These are phyloP conservation scores for Melanargia galathea DNA, from an alignment of 2,888 invertebrate genomes.

Conservation along the genomic window DNA sequence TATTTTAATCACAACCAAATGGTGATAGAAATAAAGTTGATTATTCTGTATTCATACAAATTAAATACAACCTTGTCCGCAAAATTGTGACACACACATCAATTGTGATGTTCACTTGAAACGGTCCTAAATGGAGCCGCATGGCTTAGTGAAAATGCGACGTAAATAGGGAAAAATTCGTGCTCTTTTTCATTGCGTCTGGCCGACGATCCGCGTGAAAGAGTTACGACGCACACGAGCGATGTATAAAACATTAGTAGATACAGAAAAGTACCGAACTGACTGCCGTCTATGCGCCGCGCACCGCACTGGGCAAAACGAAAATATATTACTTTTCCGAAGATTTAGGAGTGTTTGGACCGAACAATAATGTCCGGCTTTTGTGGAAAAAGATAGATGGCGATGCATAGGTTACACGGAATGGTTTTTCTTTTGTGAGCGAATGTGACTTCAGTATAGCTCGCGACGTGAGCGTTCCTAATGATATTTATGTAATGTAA, in stretches of 20 bases:
- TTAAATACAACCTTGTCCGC: slow-evolving; percentile 43
- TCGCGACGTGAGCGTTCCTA: slow-evolving; percentile 64
- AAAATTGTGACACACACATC: slow-evolving; percentile 49
- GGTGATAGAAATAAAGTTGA: slow-evolving; percentile 1
- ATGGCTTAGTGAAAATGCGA: slow-evolving; percentile 59
- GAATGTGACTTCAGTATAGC: slow-evolving; percentile 73
- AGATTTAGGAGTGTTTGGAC: slow-evolving; percentile 83
- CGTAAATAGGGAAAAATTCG: slow-evolving; percentile 58
- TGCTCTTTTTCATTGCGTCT: slow-evolving; percentile 59
- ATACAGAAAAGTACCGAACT: slow-evolving; percentile 74
- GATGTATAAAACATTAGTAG: slow-evolving; percentile 79
- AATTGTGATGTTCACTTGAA: slow-evolving; percentile 57
- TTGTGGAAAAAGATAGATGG: slow-evolving; percentile 83
- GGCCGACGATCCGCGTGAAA: slow-evolving; percentile 47
- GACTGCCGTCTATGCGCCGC: slow-evolving; percentile 70
- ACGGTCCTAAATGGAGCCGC: slow-evolving; percentile 61
- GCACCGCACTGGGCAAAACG: slow-evolving; percentile 81
- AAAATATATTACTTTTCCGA: slow-evolving; percentile 83
- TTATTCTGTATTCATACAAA: slow-evolving; percentile 1
- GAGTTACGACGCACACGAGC: slow-evolving; percentile 53
- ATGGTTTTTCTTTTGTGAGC: slow-evolving; percentile 79
- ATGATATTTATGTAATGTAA: slow-evolving; percentile 74
- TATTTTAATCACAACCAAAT: slow-evolving; percentile 41
- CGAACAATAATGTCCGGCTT: slow-evolving; percentile 84
- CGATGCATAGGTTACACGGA: slow-evolving; percentile 80